Base-by-base conservation (phyloP, 1,140 invertebrate genomes). In the Nautilus pompilius region DNA sequence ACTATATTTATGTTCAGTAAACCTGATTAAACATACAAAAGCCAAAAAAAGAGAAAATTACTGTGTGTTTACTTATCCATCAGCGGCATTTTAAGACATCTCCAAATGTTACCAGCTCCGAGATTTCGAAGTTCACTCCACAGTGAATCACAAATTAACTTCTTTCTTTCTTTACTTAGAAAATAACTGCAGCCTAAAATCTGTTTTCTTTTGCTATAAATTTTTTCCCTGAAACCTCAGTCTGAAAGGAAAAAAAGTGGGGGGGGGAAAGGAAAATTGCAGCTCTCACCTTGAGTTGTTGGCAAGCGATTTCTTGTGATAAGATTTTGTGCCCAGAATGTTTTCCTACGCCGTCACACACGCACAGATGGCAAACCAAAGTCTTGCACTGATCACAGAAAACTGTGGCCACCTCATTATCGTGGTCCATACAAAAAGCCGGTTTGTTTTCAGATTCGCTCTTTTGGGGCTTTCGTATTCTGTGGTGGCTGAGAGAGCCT, bases 361-460 rank as follows among this genome's bases (percentile, higher is more conserved):
- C 72, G 72, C 95, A 97, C 62, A 90, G 82, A 57, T 89, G 87
- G 83, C 95, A 97, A 49, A 93, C 91, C 66, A 93, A 88, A 45
- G 90, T 83, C 80, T 94, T 91, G 83, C 95, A 97, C 48, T 89
- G 87, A 77, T 92, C 90, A 83, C 95, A 97, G 78, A 92, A 96
- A 76, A 95, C 90, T 56, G 89, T 88, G 15, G 93, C 85, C 2
- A 86, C 85, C 74, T 94, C 92, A 15, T 88, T 88, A 10, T 79
- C 80, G 82, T 96, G 95, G 74, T 96, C 93, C 3, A 81, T 75
- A 81, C 95, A 78, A 36, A 69, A 68, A 48, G 67, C 57, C 8
- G 63, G 54, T 30, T 67, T 68, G 20, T 65, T 67, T 46, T 65
- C 60, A 0, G 29, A 41, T 24, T 60, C 62, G 10, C 58, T 46